Conservation (phyloP, 2,113 vertebrate genomes). For the Eulemur rufifrons region DNA sequence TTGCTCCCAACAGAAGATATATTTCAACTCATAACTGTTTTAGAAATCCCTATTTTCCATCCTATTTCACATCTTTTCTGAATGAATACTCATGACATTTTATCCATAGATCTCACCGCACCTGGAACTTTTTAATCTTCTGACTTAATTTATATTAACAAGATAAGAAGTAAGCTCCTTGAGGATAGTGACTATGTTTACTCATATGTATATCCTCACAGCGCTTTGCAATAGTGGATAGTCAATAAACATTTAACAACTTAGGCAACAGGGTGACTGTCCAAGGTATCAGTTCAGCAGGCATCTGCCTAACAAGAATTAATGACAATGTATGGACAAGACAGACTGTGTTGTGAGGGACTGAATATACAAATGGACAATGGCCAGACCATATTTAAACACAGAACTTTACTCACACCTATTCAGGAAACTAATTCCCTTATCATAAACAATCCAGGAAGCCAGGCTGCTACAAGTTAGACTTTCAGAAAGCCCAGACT, state of each 20-base stretch:
- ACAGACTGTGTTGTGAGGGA: neutral
- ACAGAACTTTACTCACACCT: neutral
- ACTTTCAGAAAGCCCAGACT: neutral
- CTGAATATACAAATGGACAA: neutral
- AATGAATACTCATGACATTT: neutral
- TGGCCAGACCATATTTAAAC: neutral
- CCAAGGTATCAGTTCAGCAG: neutral
- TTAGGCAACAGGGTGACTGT: neutral
- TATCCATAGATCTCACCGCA: neutral
- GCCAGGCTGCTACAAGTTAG: neutral
- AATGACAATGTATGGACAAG: neutral
- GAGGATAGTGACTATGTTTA: neutral
- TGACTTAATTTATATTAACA: neutral
- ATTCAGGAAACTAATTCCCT: neutral
- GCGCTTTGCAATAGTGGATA: neutral
- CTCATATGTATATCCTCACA: neutral
- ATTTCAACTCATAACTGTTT: neutral
- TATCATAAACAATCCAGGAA: neutral
- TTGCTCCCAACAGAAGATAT: neutral
- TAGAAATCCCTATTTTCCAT: neutral
- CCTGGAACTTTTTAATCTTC: neutral
- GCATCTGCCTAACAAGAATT: neutral
- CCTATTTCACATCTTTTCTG: neutral
- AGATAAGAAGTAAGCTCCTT: neutral
- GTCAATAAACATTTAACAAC: neutral